Evolutionary conservation across 2,113 vertebrate genomes (phyloP).

Genomic region (Speoplatyrhinus poulsoni): DNA sequence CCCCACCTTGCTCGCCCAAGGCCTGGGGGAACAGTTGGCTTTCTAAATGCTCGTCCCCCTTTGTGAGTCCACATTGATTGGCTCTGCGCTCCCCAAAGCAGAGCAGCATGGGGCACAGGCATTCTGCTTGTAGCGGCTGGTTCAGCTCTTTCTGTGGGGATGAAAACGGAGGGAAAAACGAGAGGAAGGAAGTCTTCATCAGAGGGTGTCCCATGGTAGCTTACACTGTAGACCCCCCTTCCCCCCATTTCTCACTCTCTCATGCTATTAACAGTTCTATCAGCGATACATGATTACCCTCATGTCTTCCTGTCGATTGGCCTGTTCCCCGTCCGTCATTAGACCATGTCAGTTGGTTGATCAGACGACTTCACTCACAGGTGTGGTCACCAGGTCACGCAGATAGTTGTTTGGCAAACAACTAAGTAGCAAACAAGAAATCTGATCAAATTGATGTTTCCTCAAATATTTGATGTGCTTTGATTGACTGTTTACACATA

Average conservation of each 20-base stretch:
- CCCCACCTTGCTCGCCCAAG: constrained; percentile 57
- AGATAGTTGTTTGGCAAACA: constrained; percentile 13
- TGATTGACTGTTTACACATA: neutral
- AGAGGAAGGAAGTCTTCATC: constrained; percentile 52
- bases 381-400: constrained; percentile 33
- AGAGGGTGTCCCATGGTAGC: constrained; percentile 53
- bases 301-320: constrained; percentile 63
- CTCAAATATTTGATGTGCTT: constrained; percentile 14
- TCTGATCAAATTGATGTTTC: neutral
- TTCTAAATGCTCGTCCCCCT: constrained; percentile 69
- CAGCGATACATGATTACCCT: constrained; percentile 68
- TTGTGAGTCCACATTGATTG: constrained; percentile 76
- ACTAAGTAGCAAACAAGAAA: neutral
- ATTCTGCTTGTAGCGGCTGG: constrained; percentile 62
- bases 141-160: constrained; percentile 33
- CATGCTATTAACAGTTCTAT: constrained; percentile 60
- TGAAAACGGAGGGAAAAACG: constrained; percentile 28
- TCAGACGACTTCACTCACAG: constrained; percentile 2
- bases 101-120: constrained; percentile 69
- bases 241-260: constrained; percentile 24
- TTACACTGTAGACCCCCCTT: constrained; percentile 15
- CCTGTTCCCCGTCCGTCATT: constrained; percentile 39
- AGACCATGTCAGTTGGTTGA: constrained; percentile 15
- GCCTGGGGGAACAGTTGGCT: constrained; percentile 76
- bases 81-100: constrained; percentile 64